A percentile compares a stretch with the other conserved stretches of the same genome.
Evolutionary conservation across 2,113 vertebrate species (phyloP).

Genomic region (Nerophis ophidion): DNA sequence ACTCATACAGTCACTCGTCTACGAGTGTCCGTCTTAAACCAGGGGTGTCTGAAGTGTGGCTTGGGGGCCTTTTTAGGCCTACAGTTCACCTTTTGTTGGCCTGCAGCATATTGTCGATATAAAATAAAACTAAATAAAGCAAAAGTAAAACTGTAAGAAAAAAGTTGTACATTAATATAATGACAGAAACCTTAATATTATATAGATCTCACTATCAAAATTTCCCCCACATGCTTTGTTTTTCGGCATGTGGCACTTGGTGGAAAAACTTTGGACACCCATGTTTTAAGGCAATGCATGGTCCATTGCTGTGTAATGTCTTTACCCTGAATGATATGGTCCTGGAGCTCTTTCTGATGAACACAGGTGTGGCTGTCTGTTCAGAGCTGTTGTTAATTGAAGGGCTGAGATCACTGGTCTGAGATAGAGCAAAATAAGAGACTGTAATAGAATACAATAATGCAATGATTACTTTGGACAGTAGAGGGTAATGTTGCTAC

Average conservation of each 20-base stretch:
- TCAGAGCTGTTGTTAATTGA: constrained; percentile 31
- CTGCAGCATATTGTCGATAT: too few relatives aligned
- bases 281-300: not conserved
- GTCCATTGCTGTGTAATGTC: not conserved
- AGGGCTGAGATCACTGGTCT: constrained; percentile 44
- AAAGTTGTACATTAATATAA: too few relatives aligned
- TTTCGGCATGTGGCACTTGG: too few relatives aligned
- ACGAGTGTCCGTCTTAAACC: not conserved
- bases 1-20: constrained; percentile 5
- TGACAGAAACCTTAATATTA: too few relatives aligned
- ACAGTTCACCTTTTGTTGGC: too few relatives aligned
- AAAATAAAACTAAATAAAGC: too few relatives aligned
- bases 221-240: too few relatives aligned
- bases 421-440: constrained; percentile 3
- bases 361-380: constrained; percentile 66
- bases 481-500: not conserved
- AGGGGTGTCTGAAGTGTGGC: too few relatives aligned
- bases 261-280: too few relatives aligned
- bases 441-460: not conserved
- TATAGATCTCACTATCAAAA: too few relatives aligned
- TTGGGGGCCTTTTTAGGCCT: too few relatives aligned
- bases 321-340: constrained; percentile 88
- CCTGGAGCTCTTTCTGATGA: constrained; percentile 76
- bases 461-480: not conserved
- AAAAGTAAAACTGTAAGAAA: too few relatives aligned